Conservation (phyloP, 1,140 invertebrate genomes). For the Epicauta chinensis region DNA sequence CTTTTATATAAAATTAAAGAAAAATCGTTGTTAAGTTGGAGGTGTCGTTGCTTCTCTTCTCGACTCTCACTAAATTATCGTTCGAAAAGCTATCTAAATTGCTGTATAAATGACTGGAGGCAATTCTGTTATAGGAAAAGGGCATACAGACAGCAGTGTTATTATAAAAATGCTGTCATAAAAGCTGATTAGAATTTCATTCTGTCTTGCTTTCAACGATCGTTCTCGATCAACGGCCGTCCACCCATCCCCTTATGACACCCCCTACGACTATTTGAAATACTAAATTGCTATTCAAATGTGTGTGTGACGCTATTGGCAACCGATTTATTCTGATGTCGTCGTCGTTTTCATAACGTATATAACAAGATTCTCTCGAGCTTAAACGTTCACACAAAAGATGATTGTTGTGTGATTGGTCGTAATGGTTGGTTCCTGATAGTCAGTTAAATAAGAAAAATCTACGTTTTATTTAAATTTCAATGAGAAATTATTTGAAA, state of each 20-base stretch:
- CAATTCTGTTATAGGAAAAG: conserved; percentile 19
- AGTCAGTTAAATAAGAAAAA: conserved; percentile 30
- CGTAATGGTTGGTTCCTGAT: too few species aligned
- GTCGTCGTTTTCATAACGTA: conserved; percentile 22
- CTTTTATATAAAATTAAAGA: too few species aligned
- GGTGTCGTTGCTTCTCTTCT: too few species aligned
- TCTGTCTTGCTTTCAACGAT: conserved; percentile 1
- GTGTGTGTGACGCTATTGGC: conserved; percentile 38
- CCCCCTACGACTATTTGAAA: conserved; percentile 20
- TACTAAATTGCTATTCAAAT: conserved; percentile 43
- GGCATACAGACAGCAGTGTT: conserved; percentile 29
- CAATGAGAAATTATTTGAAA: too few species aligned
- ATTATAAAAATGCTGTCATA: conserved; percentile 34
- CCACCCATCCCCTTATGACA: too few species aligned
- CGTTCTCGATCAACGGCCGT: too few species aligned
- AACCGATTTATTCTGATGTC: conserved; percentile 41
- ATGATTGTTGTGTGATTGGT: too few species aligned
- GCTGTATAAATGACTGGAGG: conserved; percentile 21
- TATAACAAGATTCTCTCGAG: conserved; percentile 12
- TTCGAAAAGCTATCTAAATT: conserved; percentile 16
- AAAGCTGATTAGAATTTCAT: conserved; percentile 42
- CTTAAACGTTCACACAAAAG: conserved; percentile 5
- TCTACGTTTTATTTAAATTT: conserved; percentile 43
- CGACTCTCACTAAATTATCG: conserved; percentile 9
- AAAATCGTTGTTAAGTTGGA: too few species aligned